Base-by-base conservation (phyloP, 2,888 invertebrate genomes). In the Limnephilus marmoratus region DNA sequence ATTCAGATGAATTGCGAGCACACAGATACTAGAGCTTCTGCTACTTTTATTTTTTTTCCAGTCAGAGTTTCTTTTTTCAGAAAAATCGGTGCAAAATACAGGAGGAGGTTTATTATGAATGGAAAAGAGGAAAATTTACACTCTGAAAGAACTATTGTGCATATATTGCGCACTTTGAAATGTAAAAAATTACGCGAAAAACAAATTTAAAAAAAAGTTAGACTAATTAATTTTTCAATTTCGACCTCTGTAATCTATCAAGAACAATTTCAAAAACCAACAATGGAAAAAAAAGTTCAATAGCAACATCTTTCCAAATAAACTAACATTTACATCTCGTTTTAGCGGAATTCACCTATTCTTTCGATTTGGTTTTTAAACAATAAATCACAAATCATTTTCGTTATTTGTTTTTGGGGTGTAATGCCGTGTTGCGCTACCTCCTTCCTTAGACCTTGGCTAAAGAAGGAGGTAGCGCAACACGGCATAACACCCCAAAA, bases 1-100 rank as follows among this genome's bases (percentile, higher is more conserved):
- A 90, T 91, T 87, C 90, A 86, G 49, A 91, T 80, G 92, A 88
- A 93, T 91, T 93, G 85, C 93, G 91, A 90, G 88, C 92, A 93
- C 92, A 93, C 93, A 91, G 93, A 93, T 93, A 92, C 91, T 45
- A 12, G 9, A 41, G 24, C 9, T 68, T 68, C 68, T 68, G 24
- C n/a, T 24, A 68, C 5, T 68, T 68, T 68, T 53, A 4, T 31
- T 53, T 53, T 53, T 49, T 53, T 53, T 53, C 18, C 18, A 53
- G 53, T 24, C 5, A 49, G 49, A 53, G 53, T 18, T 53, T 18
- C 53, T 0, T 53, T 53, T 53, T 53, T 18, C 7, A 68, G 7
- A n/a, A n/a, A 68, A 68, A 24, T 68, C 9, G 9, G 24, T 68
- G 24, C 68, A 68, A 68, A n/a, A 68, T 68, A 24, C 2, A 68